These are phyloP conservation scores for Hydropsyche betteni DNA, from an alignment of 2,888 invertebrate genomes.

Conservation along the genomic window DNA sequence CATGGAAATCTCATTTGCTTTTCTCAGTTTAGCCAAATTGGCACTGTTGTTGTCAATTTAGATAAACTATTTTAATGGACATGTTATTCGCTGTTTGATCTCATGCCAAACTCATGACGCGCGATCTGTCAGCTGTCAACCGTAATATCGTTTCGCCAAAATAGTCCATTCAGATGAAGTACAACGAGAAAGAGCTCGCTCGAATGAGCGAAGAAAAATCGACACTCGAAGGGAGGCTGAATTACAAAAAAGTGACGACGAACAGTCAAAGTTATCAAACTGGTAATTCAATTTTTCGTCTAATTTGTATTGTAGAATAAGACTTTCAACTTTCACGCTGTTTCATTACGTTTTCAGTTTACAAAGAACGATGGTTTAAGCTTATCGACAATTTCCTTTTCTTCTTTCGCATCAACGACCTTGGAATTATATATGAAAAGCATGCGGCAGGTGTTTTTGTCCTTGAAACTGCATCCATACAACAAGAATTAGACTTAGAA, in stretches of 20 bases:
- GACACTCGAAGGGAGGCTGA: constrained; percentile 76
- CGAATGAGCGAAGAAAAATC: constrained; percentile 70
- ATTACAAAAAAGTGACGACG: constrained; percentile 72
- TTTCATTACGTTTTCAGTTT: constrained; percentile 63
- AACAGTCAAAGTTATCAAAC: constrained; percentile 65
- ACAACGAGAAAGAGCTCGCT: constrained; percentile 75
- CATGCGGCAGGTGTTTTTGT: constrained; percentile 78
- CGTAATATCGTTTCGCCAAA: too few relatives aligned
- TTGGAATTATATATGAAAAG: constrained; percentile 71
- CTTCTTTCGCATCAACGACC: constrained; percentile 77
- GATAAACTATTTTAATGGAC: too few relatives aligned
- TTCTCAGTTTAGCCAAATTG: too few relatives aligned
- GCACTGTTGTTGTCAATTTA: too few relatives aligned
- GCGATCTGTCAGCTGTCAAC: too few relatives aligned
- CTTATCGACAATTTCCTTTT: constrained; percentile 78
- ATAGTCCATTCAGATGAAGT: constrained; percentile 67
- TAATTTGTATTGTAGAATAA: neutral
- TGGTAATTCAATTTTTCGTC: constrained; percentile 55
- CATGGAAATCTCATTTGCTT: too few relatives aligned
- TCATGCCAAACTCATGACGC: too few relatives aligned
- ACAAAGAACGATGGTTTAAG: constrained; percentile 82
- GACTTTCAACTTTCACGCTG: too few relatives aligned
- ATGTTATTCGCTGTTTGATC: too few relatives aligned
- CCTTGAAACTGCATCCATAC: constrained; percentile 76
- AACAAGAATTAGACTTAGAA: constrained; percentile 72